Percentiles rank a stretch among this genome's conserved stretches.
Evolutionary conservation across 2,113 vertebrate genomes (phyloP).

Genomic region (Ploceus nigricollis): DNA sequence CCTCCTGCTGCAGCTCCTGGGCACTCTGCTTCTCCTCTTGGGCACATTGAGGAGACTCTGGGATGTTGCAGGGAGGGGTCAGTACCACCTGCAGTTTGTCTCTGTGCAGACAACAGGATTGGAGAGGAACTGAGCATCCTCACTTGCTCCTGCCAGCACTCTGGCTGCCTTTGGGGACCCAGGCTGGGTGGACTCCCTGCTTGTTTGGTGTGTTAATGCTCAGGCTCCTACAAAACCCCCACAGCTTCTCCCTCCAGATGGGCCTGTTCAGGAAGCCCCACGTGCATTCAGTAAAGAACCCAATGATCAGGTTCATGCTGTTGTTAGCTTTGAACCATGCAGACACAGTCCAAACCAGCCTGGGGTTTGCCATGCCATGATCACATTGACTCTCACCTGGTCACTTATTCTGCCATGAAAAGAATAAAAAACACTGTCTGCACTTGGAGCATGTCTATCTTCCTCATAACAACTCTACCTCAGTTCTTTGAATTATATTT

Average conservation of each 20-base stretch:
- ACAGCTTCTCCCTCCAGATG: neutral
- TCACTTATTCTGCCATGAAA: neutral
- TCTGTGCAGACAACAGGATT: neutral
- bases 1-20: neutral
- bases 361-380: neutral
- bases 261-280: neutral
- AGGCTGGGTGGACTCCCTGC: neutral
- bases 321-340: neutral
- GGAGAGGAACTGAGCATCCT: neutral
- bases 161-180: neutral
- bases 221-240: neutral
- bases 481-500: neutral
- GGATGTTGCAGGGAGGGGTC: neutral
- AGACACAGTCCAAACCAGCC: neutral
- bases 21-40: neutral
- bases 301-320: neutral
- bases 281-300: neutral
- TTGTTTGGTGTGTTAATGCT: neutral
- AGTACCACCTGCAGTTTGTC: neutral
- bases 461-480: neutral
- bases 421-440: neutral
- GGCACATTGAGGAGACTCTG: neutral
- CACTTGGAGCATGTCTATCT: neutral
- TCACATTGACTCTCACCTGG: neutral
- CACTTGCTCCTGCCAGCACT: neutral